Evolutionary conservation across 2,888 invertebrate species (phyloP), one percentile per base, ranked within the genome.

Genomic region (Caenorhabditis plicata): DNA sequence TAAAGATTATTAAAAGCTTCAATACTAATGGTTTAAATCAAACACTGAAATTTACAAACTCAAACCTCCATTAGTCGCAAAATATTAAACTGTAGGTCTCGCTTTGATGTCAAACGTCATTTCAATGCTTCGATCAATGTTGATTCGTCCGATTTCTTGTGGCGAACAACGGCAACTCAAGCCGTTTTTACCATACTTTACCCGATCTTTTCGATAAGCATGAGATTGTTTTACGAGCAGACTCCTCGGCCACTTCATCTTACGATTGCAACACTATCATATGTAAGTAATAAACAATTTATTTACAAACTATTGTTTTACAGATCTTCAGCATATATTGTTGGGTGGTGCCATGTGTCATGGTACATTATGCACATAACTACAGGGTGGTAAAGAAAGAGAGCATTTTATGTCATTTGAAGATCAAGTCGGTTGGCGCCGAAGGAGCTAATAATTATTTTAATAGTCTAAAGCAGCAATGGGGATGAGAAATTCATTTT

Each of bases 401-500:
- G 2, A 17, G 45, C 7, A 62, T 62, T n/a, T 29, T 11, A 20
- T 45, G 33, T 33, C 62, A 62, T 19, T 44, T 62, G 13, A 49
- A 44, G n/a, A 4, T 62, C 38, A 62, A 55, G n/a, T 48, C 62
- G 0, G 31, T 56, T 9, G 62, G 62, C 2, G 25, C 27, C 1
- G 62, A 55, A 32, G 62, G 62, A 13, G 53, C 62, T 0, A 41
- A 55, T 17, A 47, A 62, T 19, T 62, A 62, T 40, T 62, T 62
- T 25, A 53, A 42, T 15, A 56, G 54, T 41, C 49, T 62, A 36
- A 51, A 52, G 25, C 26, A 41, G 5, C 62, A 62, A 27, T 62
- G 62, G 62, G 52, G 52, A 19, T 46, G 31, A 45, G n/a, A n/a
- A n/a, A n/a, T n/a, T n/a, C n/a, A n/a, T n/a, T n/a, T n/a, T n/a